A percentile compares a stretch with the other conserved stretches of the same genome.
phyloP scores from a whole-genome alignment of 2,113 vertebrate species.

The Entomyzon cyanotis region DNA sequence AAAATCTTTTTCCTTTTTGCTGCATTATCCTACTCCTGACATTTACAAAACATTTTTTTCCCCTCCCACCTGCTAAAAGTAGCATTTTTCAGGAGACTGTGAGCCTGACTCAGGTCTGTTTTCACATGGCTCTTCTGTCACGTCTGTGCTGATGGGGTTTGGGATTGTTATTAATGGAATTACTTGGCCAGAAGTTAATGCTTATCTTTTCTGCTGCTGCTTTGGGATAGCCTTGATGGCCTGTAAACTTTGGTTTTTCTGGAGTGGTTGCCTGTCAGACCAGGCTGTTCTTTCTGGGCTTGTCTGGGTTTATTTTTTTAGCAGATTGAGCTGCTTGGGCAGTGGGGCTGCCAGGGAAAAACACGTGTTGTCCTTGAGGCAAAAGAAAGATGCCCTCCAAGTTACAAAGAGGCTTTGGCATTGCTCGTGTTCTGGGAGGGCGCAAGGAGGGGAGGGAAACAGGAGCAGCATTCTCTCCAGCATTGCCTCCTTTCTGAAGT shows the following conservation, averaged over 20 bases:
- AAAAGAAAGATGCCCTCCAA: slow-evolving; percentile 26
- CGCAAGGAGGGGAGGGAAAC: background rate
- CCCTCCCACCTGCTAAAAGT: background rate
- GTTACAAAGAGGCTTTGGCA: background rate
- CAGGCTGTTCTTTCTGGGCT: background rate
- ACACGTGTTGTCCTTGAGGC: slow-evolving; percentile 28
- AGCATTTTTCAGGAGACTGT: background rate
- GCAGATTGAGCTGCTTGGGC: background rate
- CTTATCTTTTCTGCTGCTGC: background rate
- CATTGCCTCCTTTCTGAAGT: background rate
- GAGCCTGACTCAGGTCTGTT: background rate
- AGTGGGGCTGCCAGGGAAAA: background rate
- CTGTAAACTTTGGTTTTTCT: background rate
- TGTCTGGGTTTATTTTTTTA: background rate
- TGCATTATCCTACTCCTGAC: background rate
- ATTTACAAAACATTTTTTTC: background rate
- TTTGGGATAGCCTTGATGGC: background rate
- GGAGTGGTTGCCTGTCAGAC: background rate
- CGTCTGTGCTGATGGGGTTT: background rate
- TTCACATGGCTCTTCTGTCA: background rate
- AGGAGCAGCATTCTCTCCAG: background rate
- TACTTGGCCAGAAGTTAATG: background rate
- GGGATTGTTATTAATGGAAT: background rate
- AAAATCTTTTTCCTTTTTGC: slow-evolving; percentile 29
- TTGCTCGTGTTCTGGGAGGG: background rate